Conservation (phyloP, 2,113 vertebrate genomes). For the human region DNA sequence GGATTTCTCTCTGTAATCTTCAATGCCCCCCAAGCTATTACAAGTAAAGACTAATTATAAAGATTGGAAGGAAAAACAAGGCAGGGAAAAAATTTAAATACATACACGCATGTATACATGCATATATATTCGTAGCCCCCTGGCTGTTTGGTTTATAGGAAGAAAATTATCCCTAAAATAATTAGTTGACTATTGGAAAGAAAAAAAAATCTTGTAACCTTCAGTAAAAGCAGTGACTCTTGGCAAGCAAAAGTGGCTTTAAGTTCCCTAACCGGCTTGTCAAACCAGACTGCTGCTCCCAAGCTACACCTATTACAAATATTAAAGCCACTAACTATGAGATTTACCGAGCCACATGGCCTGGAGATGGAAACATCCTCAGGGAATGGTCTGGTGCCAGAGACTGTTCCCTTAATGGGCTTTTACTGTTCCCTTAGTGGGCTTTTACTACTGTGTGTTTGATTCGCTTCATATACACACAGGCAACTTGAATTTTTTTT, state of each 20-base stretch:
- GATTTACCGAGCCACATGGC: neutral
- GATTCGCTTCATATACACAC: neutral
- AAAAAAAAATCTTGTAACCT: neutral
- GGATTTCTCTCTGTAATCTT: neutral
- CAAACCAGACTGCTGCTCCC: neutral
- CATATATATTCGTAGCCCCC: neutral
- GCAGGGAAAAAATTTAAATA: neutral
- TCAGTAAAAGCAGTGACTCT: neutral
- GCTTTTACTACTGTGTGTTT: neutral
- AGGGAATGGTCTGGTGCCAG: neutral
- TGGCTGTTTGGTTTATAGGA: neutral
- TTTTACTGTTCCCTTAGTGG: neutral
- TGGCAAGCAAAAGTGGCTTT: neutral
- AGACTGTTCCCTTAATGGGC: neutral
- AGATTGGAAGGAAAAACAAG: neutral
- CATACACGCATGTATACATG: fast-evolving
- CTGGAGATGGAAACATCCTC: neutral
- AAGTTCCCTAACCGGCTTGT: neutral
- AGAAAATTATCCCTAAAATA: neutral
- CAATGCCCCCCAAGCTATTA: neutral
- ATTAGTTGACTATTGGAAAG: neutral
- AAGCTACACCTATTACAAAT: neutral
- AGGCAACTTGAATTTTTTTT: neutral
- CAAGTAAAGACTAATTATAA: neutral
- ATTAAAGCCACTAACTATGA: neutral